Base-by-base conservation (phyloP, 2,797 vertebrate genomes). In the Pelochelys cantorii region DNA sequence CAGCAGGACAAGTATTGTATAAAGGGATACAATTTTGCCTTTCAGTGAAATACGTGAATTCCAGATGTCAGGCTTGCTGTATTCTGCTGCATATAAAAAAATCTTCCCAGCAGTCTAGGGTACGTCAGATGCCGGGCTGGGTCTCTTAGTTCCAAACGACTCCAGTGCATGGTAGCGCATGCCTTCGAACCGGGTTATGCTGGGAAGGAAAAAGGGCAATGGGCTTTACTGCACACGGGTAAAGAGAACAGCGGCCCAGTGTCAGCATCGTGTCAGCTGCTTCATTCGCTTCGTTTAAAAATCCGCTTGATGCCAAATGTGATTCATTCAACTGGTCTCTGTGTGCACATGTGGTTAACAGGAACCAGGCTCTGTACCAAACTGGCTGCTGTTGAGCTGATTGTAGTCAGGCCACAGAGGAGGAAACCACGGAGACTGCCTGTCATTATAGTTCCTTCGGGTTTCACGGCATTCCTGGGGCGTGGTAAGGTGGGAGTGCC, bases 1-100 rank as follows among this genome's bases (percentile, higher is more conserved):
- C 94, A 93, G 95, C 92, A 85, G 93, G 94, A 89, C 89, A 90
- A 94, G 85, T 22, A 31, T 81, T 74, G 86, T 60, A 31, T 80
- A 90, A 85, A 88, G 92, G 90, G 80, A 65, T 5, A 7, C 31
- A 93, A 93, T 83, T 96, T 91, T 91, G 92, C 95, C 93, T 94
- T 94, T 89, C 93, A 85, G 92, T 25, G 89, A 87, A 82, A 90
- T 62, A 57, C 93, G 93, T 25, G 91, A 83, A 89, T 80, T 93
- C 80, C 94, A 95, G 95, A 96, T 93, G 96, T 88, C 96, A 94
- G 54, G 62, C 93, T 95, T 83, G 96, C 96, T 90, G 95, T 84
- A 92, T 88, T 90, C 11, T 94, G 93, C 96, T 92, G 95, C 95
- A 80, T 65, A 65, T 55, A 31, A 79, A 95, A 87, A 92, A 95